Percentiles rank a stretch among this genome's conserved stretches.
Conservation (phyloP, 2,113 vertebrate species). For the Pungitius pungitius region DNA sequence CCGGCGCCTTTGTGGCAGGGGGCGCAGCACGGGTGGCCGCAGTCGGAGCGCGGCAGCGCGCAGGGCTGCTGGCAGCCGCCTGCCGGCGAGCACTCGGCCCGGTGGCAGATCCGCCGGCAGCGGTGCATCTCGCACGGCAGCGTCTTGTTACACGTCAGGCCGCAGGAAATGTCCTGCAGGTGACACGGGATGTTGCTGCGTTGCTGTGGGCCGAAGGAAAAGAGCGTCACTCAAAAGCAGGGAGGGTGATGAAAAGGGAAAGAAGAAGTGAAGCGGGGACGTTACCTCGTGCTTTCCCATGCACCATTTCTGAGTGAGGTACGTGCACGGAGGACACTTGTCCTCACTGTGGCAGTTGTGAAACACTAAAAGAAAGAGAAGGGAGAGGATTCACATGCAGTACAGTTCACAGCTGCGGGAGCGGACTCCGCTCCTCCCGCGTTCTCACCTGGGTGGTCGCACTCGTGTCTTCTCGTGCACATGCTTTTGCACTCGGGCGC, state of each 20-base stretch:
- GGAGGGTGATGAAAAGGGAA: neutral
- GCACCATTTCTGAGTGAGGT: slow-evolving; percentile 97
- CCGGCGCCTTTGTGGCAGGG: slow-evolving; percentile 87
- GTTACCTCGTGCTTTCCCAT: slow-evolving; percentile 98
- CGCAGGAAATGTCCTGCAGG: slow-evolving; percentile 95
- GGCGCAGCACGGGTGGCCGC: slow-evolving; percentile 91
- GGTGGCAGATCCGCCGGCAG: slow-evolving; percentile 95
- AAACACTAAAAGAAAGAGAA: slow-evolving; percentile 84
- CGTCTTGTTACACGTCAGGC: slow-evolving; percentile 87
- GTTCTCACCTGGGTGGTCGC: slow-evolving; percentile 91
- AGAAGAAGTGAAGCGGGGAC: neutral
- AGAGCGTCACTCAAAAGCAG: neutral
- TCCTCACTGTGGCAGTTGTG: slow-evolving; percentile 97
- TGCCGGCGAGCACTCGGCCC: slow-evolving; percentile 88
- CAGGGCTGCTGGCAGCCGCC: slow-evolving; percentile 92
- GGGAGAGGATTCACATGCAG: neutral
- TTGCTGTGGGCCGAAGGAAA: slow-evolving; percentile 78
- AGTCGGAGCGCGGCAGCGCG: slow-evolving; percentile 83
- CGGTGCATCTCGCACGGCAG: slow-evolving; percentile 91
- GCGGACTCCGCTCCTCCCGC: fast-evolving
- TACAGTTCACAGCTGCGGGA: neutral
- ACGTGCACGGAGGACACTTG: slow-evolving; percentile 96
- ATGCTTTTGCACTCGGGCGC: slow-evolving; percentile 94
- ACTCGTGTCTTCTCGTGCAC: slow-evolving; percentile 91
- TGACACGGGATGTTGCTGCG: slow-evolving; percentile 98